A percentile compares a stretch with the other conserved stretches of the same genome.
Conservation (phyloP, 2,797 vertebrate species). For the Oreochromis mossambicus region DNA sequence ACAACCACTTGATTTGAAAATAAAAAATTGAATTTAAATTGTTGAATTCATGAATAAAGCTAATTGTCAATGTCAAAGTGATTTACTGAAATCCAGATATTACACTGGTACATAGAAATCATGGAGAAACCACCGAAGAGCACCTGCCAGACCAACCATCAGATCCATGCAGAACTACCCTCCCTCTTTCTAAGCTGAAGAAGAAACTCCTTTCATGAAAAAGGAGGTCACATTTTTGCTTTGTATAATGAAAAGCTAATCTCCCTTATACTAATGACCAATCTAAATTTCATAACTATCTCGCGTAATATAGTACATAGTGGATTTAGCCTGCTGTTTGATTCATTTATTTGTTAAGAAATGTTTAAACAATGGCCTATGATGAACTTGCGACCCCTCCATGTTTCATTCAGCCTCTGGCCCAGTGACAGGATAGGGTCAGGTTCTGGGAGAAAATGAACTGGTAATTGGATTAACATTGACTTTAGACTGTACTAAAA, state of each 20-base stretch:
- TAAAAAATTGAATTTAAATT: neutral
- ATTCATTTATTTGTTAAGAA: neutral
- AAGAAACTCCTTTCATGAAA: neutral
- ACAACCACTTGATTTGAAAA: neutral
- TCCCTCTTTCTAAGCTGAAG: neutral
- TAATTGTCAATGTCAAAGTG: neutral
- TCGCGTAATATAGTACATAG: neutral
- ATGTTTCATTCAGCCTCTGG: neutral
- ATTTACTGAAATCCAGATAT: neutral
- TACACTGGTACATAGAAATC: too few species aligned
- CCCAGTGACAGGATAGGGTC: neutral
- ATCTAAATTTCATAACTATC: neutral
- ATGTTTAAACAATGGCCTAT: neutral
- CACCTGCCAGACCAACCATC: neutral
- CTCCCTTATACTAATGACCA: neutral
- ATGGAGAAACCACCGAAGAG: neutral
- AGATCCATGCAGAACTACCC: neutral
- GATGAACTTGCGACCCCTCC: neutral
- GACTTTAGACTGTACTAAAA: neutral
- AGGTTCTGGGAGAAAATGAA: neutral
- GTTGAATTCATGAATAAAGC: neutral
- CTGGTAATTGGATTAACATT: neutral
- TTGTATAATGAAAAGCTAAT: neutral
- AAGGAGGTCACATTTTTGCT: neutral
- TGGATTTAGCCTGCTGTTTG: neutral